A percentile compares a stretch with the other conserved stretches of the same genome.
Conservation (phyloP, 2,113 vertebrate genomes). For the Clarias batrachus region DNA sequence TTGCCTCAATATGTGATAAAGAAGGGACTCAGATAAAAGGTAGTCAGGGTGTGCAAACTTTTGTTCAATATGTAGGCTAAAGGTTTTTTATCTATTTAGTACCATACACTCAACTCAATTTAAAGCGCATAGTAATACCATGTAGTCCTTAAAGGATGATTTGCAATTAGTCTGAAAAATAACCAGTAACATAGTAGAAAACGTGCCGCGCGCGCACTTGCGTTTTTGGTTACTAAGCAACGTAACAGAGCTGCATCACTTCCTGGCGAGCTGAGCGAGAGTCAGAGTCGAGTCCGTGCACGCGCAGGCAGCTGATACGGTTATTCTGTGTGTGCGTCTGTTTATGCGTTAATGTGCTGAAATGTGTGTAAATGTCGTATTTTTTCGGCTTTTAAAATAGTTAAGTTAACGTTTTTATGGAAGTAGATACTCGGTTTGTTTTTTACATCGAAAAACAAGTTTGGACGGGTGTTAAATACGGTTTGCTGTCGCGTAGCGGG, state of each 20-base stretch:
- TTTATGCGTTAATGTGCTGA: neutral
- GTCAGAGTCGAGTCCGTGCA: constrained; percentile 31
- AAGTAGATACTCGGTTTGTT: neutral
- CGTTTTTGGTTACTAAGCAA: constrained; percentile 56
- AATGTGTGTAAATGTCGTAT: neutral
- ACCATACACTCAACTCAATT: neutral
- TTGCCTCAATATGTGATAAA: neutral
- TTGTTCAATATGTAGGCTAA: neutral
- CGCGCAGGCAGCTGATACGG: constrained; percentile 7
- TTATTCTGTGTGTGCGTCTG: neutral
- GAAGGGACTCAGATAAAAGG: neutral
- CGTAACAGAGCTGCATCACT: constrained; percentile 64
- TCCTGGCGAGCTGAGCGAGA: constrained; percentile 59
- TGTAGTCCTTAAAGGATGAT: neutral
- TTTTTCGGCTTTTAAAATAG: neutral
- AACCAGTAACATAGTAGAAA: constrained; percentile 3
- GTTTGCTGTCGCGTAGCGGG: neutral
- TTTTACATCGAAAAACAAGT: neutral
- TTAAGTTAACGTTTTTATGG: neutral
- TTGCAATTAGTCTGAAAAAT: neutral
- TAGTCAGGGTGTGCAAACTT: neutral
- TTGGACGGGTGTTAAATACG: neutral
- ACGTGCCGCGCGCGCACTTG: constrained; percentile 11
- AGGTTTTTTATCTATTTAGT: neutral
- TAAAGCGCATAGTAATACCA: neutral